phyloP scores from a whole-genome alignment of 1,140 invertebrate species.

The Aphelenchoides avenae region DNA sequence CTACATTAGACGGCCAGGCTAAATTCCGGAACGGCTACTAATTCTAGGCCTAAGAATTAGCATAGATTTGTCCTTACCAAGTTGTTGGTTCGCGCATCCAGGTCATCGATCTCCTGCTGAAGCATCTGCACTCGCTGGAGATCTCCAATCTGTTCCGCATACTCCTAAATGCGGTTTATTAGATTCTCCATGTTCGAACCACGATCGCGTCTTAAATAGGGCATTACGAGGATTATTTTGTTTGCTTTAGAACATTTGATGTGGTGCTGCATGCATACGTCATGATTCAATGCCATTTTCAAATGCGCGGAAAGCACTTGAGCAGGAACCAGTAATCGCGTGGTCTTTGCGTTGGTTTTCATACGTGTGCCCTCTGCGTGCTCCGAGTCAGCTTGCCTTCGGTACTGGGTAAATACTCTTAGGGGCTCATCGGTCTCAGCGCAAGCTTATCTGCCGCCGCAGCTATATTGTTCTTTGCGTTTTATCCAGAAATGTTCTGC shows the following conservation, averaged over 20 bases:
- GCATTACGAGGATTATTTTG: background rate
- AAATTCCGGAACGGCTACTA: too few relatives aligned
- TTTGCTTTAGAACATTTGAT: background rate
- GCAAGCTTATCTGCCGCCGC: too few relatives aligned
- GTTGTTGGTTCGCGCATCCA: conserved; percentile 22
- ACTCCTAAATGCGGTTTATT: conserved; percentile 19
- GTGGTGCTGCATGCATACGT: background rate
- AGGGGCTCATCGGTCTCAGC: too few relatives aligned
- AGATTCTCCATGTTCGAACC: background rate
- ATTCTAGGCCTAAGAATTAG: background rate
- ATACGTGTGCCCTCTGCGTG: too few relatives aligned
- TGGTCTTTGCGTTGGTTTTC: too few relatives aligned
- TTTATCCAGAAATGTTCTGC: too few relatives aligned
- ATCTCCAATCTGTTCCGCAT: conserved; percentile 34
- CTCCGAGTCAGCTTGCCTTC: too few relatives aligned
- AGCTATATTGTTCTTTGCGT: too few relatives aligned
- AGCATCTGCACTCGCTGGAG: conserved; percentile 21
- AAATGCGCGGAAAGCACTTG: conserved; percentile 1
- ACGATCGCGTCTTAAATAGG: background rate
- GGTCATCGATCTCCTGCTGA: conserved; percentile 36
- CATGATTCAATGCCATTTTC: background rate
- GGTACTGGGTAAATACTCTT: too few relatives aligned
- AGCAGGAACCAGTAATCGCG: conserved; percentile 1
- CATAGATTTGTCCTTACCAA: conserved; percentile 3
- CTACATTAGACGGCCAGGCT: too few relatives aligned